Base-by-base conservation (phyloP, 2,888 invertebrate species). In the Hemicrepidius hirtus region DNA sequence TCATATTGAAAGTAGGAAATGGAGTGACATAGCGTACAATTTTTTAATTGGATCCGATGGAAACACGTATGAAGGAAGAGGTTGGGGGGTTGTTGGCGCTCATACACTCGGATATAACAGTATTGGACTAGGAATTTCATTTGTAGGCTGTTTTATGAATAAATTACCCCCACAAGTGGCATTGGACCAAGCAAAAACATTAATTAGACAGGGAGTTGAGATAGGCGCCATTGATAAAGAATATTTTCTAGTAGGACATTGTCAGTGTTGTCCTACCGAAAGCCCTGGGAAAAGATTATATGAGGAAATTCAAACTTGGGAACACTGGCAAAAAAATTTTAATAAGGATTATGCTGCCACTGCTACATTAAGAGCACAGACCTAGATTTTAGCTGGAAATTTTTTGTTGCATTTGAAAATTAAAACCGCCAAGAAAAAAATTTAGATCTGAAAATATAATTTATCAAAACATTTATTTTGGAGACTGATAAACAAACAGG, bases 11-110 rank as follows among this genome's bases (percentile, higher is more conserved):
- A 86, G 88, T 59, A 82, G 85, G n/a, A 86, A 86, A 71, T 89
- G 88, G 88, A 85, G 85, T 75, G 89, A 89, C 73, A 89, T 89
- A 21, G 53, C 53, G 1, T 53, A 89, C 75, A 91, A 89, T 77
- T 91, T 90, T 75, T 75, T 91, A 10, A 84, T 91, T 63, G 90
- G 90, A 32, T 87, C 88, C 12, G 90, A 90, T 81, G 90, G 90
- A 20, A 88, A 87, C 49, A 83, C 88, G 0, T 91, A 90, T 76
- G 88, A 90, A 82, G 91, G 90, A 5, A 83, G 88, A 65, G 90
- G 90, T 0, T 91, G 90, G 90, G 85, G 85, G 1, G 82, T 84
- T 0, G 85, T 87, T 67, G 90, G 90, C 0, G 87, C 89, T 0
- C 90, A 90, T 75, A 88, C 90, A 0, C 82, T 84, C 65, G 85